Evolutionary conservation across 2,888 invertebrate species (phyloP).

Genomic region (Drosophila greeni): DNA sequence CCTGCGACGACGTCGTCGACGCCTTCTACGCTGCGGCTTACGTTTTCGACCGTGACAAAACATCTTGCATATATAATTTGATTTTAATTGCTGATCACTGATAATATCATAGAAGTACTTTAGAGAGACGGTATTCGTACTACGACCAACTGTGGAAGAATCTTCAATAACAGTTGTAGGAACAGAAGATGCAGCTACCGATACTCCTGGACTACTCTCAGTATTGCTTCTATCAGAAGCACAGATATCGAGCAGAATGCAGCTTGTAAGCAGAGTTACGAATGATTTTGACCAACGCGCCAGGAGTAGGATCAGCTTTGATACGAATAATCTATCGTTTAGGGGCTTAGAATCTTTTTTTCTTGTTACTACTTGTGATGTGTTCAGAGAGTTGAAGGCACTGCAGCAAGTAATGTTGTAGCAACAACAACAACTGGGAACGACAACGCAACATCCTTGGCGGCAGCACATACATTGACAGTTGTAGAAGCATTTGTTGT

Average conservation of each 20-base stretch:
- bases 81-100: constrained; percentile 64
- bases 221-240: constrained; percentile 16
- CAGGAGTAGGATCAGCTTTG: constrained; percentile 40
- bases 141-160: constrained; percentile 1
- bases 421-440: constrained; percentile 51
- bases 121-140: constrained; percentile 26
- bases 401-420: constrained; percentile 35
- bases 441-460: constrained; percentile 61
- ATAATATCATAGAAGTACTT: constrained; percentile 54
- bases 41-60: constrained; percentile 61
- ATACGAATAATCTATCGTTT: constrained; percentile 4
- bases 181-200: constrained; percentile 11
- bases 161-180: constrained; percentile 9
- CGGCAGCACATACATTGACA: constrained; percentile 61
- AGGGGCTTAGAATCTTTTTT: constrained; percentile 12
- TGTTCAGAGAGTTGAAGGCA: constrained; percentile 20
- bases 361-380: constrained; percentile 2
- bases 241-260: constrained; percentile 32
- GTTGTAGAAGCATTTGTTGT: constrained; percentile 54
- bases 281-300: constrained; percentile 43
- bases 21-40: constrained; percentile 53
- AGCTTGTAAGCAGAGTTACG: constrained; percentile 42
- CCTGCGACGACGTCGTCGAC: constrained; percentile 58
- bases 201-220: constrained; percentile 13
- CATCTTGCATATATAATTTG: constrained; percentile 64